Percentiles rank a stretch among this genome's conserved stretches.
phyloP scores from a whole-genome alignment of 2,888 invertebrate genomes.

The Melitaea athalia region DNA sequence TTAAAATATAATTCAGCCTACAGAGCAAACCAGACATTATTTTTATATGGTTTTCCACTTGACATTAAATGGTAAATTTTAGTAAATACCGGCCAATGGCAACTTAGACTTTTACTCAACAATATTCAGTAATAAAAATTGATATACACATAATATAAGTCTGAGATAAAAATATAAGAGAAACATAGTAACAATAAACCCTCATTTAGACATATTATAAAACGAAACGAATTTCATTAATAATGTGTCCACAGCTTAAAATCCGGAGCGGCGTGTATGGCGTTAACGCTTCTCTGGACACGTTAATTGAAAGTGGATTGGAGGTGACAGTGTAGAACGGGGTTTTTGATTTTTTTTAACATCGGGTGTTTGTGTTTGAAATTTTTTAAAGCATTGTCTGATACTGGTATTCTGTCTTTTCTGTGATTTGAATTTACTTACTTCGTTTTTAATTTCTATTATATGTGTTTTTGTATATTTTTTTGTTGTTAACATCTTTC shows the following conservation, averaged over 20 bases:
- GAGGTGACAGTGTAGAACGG: conserved; percentile 80
- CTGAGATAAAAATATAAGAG: not conserved
- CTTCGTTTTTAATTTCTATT: too few relatives aligned
- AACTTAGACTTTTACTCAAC: too few relatives aligned
- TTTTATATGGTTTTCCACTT: not conserved
- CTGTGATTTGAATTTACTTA: not conserved
- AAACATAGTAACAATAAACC: not conserved
- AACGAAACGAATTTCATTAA: not conserved
- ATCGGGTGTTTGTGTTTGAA: conserved; percentile 47
- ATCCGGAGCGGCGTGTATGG: conserved; percentile 50
- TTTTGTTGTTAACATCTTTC: too few relatives aligned
- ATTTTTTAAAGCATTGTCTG: conserved; percentile 45
- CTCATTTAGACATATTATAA: not conserved
- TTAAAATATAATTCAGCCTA: too few relatives aligned
- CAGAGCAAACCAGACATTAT: not conserved
- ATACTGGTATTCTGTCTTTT: conserved; percentile 12
- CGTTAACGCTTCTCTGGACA: conserved; percentile 76
- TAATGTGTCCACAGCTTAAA: conserved; percentile 54
- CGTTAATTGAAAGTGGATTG: conserved; percentile 81
- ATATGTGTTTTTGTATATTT: too few relatives aligned
- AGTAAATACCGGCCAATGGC: too few relatives aligned
- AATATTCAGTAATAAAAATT: too few relatives aligned
- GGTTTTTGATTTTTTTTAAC: conserved; percentile 59
- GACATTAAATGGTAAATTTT: too few relatives aligned
- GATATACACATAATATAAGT: too few relatives aligned